Conservation (phyloP, 2,888 invertebrate genomes). For the Sphinx pinastri region DNA sequence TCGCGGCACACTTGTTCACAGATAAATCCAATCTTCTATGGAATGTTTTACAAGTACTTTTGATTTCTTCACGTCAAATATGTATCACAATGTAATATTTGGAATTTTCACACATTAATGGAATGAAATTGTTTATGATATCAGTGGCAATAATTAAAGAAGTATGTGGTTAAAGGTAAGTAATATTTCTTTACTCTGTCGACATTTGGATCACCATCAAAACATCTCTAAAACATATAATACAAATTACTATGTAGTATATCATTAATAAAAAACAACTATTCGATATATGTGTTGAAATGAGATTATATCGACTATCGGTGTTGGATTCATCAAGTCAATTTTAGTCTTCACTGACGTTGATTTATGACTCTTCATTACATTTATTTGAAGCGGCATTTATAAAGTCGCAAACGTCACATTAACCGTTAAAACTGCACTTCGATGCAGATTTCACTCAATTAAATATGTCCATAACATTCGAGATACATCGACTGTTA, state of each 20-base stretch:
- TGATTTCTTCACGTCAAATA: slow-evolving; percentile 15
- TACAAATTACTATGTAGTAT: neutral
- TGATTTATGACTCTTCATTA: neutral
- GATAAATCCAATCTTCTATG: slow-evolving; percentile 21
- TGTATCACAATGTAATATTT: slow-evolving; percentile 18
- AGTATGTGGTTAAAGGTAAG: slow-evolving; percentile 15
- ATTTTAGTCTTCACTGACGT: neutral
- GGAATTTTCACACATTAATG: slow-evolving; percentile 19
- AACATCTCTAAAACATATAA: slow-evolving; percentile 12
- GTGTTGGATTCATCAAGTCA: slow-evolving; percentile 2
- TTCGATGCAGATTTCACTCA: neutral
- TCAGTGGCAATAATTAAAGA: slow-evolving; percentile 1
- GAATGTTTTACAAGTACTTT: slow-evolving; percentile 26
- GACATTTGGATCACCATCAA: neutral
- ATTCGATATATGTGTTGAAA: slow-evolving; percentile 20
- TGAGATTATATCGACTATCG: slow-evolving; percentile 12
- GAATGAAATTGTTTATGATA: slow-evolving; percentile 24
- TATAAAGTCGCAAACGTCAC: neutral
- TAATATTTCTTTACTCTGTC: neutral
- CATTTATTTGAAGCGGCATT: neutral
- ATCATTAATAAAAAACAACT: slow-evolving; percentile 24
- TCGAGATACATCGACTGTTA: neutral
- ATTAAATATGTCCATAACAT: neutral
- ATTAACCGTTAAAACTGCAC: neutral
- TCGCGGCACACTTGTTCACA: slow-evolving; percentile 11